Evolutionary conservation across 2,113 vertebrate species (phyloP), one percentile per base, ranked within the genome.

Genomic region (Mus spicilegus): DNA sequence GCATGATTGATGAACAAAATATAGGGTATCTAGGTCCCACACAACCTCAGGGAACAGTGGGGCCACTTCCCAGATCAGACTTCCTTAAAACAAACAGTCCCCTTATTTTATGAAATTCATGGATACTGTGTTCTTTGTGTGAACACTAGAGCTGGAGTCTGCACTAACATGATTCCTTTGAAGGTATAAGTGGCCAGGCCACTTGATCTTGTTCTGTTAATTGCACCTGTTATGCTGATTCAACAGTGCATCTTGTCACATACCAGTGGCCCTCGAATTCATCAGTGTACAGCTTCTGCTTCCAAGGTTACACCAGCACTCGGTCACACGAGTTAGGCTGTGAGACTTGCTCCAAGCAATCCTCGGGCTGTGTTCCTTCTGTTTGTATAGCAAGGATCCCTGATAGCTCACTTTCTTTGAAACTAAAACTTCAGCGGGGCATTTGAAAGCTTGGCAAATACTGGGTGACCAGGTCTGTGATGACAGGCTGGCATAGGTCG

Each of bases 391-490:
- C 16, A 13, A 91, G 30, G 87, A 46, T 26, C 90, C 78, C 75
- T 19, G 36, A 17, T 30, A 85, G 46, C 80, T 72, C 70, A 24
- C 61, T 94, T 58, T 75, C 89, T 87, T 87, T 63, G 65, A 94
- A 70, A 91, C 42, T n/a, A 22, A 93, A 90, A 76, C 78, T 89
- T 95, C 22, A 3, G 26, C 39, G 28, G 49, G 93, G 84, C 65
- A 22, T 80, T 69, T 65, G 93, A 95, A 87, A 96, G 63, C 77
- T 75, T 33, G 28, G 73, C 39, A 93, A 89, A 72, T 65, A 84
- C 54, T 69, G 70, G 73, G 87, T 75, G 51, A 22, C n/a, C 69
- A 80, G 49, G 39, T 20, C 89, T 54, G 20, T 90, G 39, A 72
- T 84, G 65, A 95, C 17, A 39, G 67, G 73, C 67, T 89, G 72